Evolutionary conservation across 2,113 vertebrate species (phyloP).

Genomic region (Nerophis ophidion): DNA sequence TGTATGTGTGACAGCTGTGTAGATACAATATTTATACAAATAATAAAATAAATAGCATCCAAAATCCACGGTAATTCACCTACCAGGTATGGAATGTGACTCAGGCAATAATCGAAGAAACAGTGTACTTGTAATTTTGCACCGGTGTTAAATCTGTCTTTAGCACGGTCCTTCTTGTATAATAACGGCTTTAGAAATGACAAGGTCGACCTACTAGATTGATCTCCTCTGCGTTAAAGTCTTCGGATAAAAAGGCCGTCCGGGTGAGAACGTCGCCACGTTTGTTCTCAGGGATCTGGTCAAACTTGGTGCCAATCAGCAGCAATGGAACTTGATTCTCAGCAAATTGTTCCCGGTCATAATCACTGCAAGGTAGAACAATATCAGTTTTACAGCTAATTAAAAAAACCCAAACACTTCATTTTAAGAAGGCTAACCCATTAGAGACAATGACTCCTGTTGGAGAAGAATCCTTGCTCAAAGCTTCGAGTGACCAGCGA

Average conservation of each 20-base stretch:
- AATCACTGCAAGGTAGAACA: conserved; percentile 75
- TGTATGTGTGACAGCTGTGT: no score
- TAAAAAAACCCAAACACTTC: not conserved
- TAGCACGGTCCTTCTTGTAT: no score
- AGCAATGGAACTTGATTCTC: conserved; percentile 92
- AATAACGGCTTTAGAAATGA: no score
- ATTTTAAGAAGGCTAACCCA: conserved; percentile 68
- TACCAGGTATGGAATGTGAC: no score
- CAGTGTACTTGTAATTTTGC: no score
- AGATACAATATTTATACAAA: no score
- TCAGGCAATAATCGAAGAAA: no score
- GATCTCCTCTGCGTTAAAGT: conserved; percentile 97
- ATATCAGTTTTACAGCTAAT: not conserved
- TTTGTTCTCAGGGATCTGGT: conserved; percentile 93
- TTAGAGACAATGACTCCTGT: conserved; percentile 93
- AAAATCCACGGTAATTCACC: no score
- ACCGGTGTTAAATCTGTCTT: no score
- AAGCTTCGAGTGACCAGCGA: conserved; percentile 90
- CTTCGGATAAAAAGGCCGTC: conserved; percentile 92
- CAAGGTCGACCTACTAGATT: conserved; percentile 79
- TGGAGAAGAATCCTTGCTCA: conserved; percentile 87
- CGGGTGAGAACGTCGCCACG: conserved; percentile 89
- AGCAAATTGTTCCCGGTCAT: conserved; percentile 92
- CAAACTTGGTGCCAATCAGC: conserved; percentile 94
- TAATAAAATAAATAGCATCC: no score